Percentiles rank a stretch among this genome's conserved stretches.
Evolutionary conservation across 37 sponge, comb jelly and placozoan genomes (phyloP).

Genomic region (Mnemiopsis leidyi): DNA sequence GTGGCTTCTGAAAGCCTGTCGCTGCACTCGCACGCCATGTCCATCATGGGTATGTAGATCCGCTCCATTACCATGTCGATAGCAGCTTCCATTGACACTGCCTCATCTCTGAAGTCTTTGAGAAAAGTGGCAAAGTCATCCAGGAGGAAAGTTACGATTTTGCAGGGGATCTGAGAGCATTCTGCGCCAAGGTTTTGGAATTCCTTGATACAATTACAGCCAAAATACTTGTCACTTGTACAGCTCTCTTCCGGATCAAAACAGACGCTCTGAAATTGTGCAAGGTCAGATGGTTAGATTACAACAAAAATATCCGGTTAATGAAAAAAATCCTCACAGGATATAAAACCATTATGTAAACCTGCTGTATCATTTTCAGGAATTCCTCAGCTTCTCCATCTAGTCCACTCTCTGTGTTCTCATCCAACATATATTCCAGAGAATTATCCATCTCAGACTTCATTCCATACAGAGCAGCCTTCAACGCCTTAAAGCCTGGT

Average conservation of each 20-base stretch:
- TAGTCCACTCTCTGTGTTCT: background rate
- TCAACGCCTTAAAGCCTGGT: background rate
- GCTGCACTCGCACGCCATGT: background rate
- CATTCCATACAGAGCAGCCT: background rate
- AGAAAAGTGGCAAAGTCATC: background rate
- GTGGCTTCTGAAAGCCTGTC: background rate
- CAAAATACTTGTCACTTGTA: background rate
- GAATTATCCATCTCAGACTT: background rate
- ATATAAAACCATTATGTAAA: too few relatives aligned
- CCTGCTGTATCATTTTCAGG: background rate
- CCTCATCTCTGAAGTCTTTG: background rate
- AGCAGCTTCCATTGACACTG: background rate
- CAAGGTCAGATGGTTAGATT: too few relatives aligned
- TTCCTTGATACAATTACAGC: background rate
- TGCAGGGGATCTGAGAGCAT: background rate
- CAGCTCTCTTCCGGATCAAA: background rate
- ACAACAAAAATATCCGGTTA: too few relatives aligned
- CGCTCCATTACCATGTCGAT: background rate
- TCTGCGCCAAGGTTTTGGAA: background rate
- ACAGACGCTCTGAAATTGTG: background rate
- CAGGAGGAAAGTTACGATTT: background rate
- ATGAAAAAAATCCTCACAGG: too few relatives aligned
- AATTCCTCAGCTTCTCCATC: background rate
- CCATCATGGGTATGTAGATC: background rate
- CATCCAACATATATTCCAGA: background rate